A percentile compares a stretch with the other conserved stretches of the same genome.
phyloP scores from a whole-genome alignment of 2,888 invertebrate species.

The Anorthoa munda region DNA sequence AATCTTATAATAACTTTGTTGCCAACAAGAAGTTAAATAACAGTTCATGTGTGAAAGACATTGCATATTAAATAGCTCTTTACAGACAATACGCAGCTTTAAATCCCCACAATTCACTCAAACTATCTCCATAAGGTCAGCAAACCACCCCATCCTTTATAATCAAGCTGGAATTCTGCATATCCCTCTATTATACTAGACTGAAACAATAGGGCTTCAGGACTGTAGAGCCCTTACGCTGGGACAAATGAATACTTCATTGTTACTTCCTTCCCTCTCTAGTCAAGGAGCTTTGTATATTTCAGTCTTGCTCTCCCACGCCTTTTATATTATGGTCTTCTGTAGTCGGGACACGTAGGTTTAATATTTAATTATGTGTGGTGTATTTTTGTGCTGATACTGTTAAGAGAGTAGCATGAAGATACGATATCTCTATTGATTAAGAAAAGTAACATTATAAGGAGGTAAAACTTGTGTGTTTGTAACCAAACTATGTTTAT shows the following conservation, averaged over 20 bases:
- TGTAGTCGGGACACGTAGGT: constrained; percentile 45
- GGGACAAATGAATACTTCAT: constrained; percentile 55
- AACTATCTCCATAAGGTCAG: constrained; percentile 26
- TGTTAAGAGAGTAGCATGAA: neutral
- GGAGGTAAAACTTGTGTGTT: too few species aligned
- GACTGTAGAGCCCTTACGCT: constrained; percentile 50
- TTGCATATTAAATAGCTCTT: too few species aligned
- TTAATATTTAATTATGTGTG: constrained; percentile 58
- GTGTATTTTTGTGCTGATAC: constrained; percentile 23
- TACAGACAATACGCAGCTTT: neutral
- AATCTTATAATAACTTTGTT: too few species aligned
- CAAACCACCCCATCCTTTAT: constrained; percentile 25
- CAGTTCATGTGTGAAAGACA: too few species aligned
- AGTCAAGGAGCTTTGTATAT: constrained; percentile 22
- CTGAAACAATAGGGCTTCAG: constrained; percentile 56
- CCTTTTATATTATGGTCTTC: constrained; percentile 45
- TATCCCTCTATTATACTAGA: constrained; percentile 44
- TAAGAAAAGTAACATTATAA: neutral
- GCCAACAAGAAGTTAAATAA: too few species aligned
- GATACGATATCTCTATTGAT: neutral
- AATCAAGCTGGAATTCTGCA: constrained; percentile 36
- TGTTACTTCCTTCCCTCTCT: constrained; percentile 48
- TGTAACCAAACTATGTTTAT: too few species aligned
- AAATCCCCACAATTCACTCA: neutral
- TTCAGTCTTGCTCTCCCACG: constrained; percentile 25